Percentiles rank a stretch among this genome's conserved stretches.
Conservation (phyloP, 2,888 invertebrate species). For the Caenorhabditis sinica region DNA sequence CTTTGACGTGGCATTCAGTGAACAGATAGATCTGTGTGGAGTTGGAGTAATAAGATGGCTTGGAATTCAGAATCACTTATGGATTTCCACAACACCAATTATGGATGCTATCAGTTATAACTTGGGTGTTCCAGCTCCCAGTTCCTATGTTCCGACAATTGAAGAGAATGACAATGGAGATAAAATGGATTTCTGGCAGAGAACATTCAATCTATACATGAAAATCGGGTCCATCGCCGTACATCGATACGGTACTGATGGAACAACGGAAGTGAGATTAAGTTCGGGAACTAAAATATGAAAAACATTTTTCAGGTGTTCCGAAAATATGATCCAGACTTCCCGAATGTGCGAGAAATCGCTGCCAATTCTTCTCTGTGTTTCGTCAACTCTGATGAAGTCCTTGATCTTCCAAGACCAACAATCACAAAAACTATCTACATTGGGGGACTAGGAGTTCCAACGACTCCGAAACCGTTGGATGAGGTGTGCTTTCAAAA, state of each 20-base stretch:
- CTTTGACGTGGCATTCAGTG: conserved; percentile 80
- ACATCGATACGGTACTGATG: conserved; percentile 73
- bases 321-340: conserved; percentile 71
- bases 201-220: conserved; percentile 77
- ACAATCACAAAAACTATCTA: conserved; percentile 71
- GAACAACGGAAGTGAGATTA: conserved; percentile 63
- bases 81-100: conserved; percentile 80
- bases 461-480: conserved; percentile 61
- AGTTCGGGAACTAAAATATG: not conserved
- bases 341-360: conserved; percentile 77
- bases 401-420: conserved; percentile 72
- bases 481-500: conserved; percentile 47
- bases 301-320: conserved; percentile 65
- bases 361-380: conserved; percentile 72
- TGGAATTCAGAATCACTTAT: conserved; percentile 77
- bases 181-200: conserved; percentile 77
- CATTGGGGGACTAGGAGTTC: conserved; percentile 72
- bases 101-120: conserved; percentile 79
- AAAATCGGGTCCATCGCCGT: conserved; percentile 72
- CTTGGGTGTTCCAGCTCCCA: conserved; percentile 78
- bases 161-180: conserved; percentile 78
- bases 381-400: conserved; percentile 74
- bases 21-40: conserved; percentile 79
- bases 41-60: conserved; percentile 76
- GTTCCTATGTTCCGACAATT: conserved; percentile 79